Base-by-base conservation (phyloP, 2,888 invertebrate genomes). In the Drosophila merina region DNA sequence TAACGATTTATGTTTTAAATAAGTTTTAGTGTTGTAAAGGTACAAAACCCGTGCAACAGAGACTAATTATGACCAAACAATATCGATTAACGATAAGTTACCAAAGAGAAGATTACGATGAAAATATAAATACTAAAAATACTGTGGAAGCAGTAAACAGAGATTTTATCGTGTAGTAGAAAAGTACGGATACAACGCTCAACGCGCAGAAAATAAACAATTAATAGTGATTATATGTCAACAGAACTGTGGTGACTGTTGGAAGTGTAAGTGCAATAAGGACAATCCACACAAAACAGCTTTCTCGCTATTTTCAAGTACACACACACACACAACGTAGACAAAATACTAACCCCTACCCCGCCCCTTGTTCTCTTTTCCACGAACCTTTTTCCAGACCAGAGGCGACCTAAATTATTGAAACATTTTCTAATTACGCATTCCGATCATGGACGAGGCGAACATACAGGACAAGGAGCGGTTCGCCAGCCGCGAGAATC, bases 401-500 rank as follows among this genome's bases (percentile, higher is more conserved):
- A 71, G 57, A 70, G 72, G 71, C 88, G 84, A 84, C 88, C 88
- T 86, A 88, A 88, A 84, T 88, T 57, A 73, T 52, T 73, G 68
- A 64, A 72, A 76, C 70, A 71, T 55, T 57, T 38, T 48, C 81
- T 75, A 75, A 79, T 85, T 88, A 83, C 74, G 52, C 74, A 88
- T 88, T 85, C 83, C 28, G 68, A 84, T 72, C 84, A 96, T 97
- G 96, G 97, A 97, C 92, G 97, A 97, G 93, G 97, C 97, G 91
- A 96, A 95, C 92, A 95, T 97, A 92, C 97, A 97, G 94, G 98
- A 98, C 92, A 98, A 98, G 93, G 98, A 98, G 92, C 95, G 98
- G 90, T 98, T 97, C 94, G 98, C 98, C 87, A 95, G 97, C 93
- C 97, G 99, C 92, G 99, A 99, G 94, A 99, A 99, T 92, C 99